Percentiles rank a stretch among this genome's conserved stretches.
phyloP scores from a whole-genome alignment of 2,797 vertebrate species.

The Sciurus vulgaris region DNA sequence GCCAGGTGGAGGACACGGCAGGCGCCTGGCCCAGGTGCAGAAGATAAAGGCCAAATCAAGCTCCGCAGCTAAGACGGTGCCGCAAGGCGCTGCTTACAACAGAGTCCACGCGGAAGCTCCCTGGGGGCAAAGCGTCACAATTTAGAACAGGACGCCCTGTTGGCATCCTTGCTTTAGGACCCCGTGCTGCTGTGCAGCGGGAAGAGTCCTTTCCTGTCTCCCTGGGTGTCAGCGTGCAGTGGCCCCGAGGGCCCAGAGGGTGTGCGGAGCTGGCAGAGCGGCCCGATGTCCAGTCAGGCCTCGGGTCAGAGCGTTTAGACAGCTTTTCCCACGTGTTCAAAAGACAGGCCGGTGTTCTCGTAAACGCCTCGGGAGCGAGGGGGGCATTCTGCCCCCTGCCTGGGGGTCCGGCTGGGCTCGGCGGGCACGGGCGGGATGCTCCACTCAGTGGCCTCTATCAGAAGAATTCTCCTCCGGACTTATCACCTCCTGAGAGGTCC shows the following conservation, averaged over 20 bases:
- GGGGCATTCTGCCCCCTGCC: neutral
- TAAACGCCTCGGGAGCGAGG: accelerated
- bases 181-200: no score
- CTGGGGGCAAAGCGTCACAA: neutral
- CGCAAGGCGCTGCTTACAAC: neutral
- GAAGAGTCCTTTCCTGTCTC: no score
- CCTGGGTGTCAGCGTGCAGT: no score
- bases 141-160: neutral
- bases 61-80: neutral
- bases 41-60: no score
- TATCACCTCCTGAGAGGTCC: neutral
- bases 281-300: no score
- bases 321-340: neutral
- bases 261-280: neutral
- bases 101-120: neutral
- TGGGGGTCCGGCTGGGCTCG: neutral
- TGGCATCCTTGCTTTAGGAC: neutral
- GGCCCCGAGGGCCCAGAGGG: neutral
- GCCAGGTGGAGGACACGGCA: neutral
- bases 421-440: accelerated
- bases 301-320: neutral
- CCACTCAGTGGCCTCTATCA: neutral
- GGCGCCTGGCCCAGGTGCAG: neutral
- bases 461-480: neutral
- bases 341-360: neutral